Base-by-base conservation (phyloP, 30 jellyfish, hydroid and myxozoan species). In the Rhopilema esculentum region DNA sequence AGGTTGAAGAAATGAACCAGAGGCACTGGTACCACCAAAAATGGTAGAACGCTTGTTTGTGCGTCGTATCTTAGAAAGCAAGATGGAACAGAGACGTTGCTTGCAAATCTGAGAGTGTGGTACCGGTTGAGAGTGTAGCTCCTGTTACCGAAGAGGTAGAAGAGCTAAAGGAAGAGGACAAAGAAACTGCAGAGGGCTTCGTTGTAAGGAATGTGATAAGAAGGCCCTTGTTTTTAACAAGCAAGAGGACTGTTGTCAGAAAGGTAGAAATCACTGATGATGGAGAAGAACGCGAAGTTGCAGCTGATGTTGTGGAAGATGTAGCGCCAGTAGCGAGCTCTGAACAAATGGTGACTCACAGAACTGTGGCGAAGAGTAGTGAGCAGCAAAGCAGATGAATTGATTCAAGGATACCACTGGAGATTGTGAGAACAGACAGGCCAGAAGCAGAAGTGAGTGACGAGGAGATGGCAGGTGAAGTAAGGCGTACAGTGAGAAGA, bases 21-120 rank as follows among this genome's bases (percentile, higher is more conserved):
- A 67, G 33, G 49, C 4, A 16, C 26, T 81, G 33, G 57, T 49
- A 33, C 80, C 82, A 26, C 83, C 90, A 48, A 69, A 72, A 27
- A 82, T 87, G 52, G 98, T 92, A 16, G 97, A 91, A 63, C 76
- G 96, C 32, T 84, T 92, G 87, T 86, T 57, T 63, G 98, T 86
- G 77, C 73, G 97, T 1, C 88, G 96, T 21, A 76, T 91, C 50
- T 91, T 66, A 80, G 98, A 69, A 80, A 78, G 82, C 85, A 88
- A 27, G 97, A 93, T 84, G 97, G 97, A 75, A 69, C 62, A 27
- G 96, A 86, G 66, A 74, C 72, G 24, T 68, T 91, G 48, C 66
- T 91, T n/a, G 97, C 89, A 74, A 85, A 75, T 91, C 97, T 61
- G 97, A 91, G 80, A 91, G 90, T 64, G 80, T 80, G 15, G 82